Base-by-base conservation (phyloP, 2,888 invertebrate species). In the Gastracanthus pulcherrimus region DNA sequence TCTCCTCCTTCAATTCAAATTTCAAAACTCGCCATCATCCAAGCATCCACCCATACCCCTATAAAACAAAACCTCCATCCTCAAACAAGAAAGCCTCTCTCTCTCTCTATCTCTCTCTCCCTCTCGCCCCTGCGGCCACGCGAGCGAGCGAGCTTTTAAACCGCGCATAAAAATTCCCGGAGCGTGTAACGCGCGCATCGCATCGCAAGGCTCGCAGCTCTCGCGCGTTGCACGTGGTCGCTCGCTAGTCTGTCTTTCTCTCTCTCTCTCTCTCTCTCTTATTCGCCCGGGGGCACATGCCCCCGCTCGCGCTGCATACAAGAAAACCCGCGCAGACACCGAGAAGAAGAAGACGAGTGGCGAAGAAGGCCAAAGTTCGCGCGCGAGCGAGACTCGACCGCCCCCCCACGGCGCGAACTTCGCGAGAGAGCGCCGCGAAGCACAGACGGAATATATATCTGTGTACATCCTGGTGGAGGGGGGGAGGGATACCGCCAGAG, bases 101-200 rank as follows among this genome's bases (percentile, higher is more conserved):
- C n/a, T n/a, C n/a, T n/a, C n/a, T n/a, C n/a, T n/a, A n/a, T n/a
- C n/a, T n/a, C n/a, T n/a, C n/a, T n/a, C n/a, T n/a, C n/a, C n/a
- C n/a, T n/a, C n/a, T n/a, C 34, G 38, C 38, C 6, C 2, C 13
- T 31, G 19, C 34, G 26, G 45, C 9, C n/a, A 23, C 31, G n/a
- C 29, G 26, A 6, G 26, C 29, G 23, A 51, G 36, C 26, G 60
- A 76, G 31, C 60, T 48, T 67, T 34, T 45, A 72, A 67, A 72
- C 34, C 71, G 23, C 45, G 72, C 31, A 79, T 79, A 67, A 79
- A 67, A 74, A 79, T 79, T 79, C 74, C 11, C 45, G 19, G 36
- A 67, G 58, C 74, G 79, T 67, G 34, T 60, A 41, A 58, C 23
- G 45, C 45, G 16, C n/a, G 31, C 26, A 51, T 34, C 23, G 51